Percentiles rank a stretch among this genome's conserved stretches.
Conservation (phyloP, 2,888 invertebrate species). For the Lasioglossum calceatum region DNA sequence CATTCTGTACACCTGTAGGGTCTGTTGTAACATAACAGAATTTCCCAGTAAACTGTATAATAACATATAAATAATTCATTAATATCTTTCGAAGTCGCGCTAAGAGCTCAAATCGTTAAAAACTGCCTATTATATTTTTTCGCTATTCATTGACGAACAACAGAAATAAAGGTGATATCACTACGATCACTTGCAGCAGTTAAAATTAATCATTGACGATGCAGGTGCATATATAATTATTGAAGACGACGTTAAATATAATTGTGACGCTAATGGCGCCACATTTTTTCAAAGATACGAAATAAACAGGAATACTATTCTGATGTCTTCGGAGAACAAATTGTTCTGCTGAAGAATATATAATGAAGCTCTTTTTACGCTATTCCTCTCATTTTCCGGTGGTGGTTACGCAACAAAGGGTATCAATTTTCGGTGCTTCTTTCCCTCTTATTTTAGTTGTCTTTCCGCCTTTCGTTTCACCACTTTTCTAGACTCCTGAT, state of each 20-base stretch:
- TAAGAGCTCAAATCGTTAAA: background rate
- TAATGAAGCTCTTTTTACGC: conserved; percentile 18
- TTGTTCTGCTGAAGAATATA: conserved; percentile 7
- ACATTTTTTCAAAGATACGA: background rate
- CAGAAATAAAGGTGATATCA: background rate
- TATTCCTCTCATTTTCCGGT: conserved; percentile 16
- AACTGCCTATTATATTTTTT: background rate
- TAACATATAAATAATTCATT: no score
- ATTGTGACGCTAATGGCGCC: background rate
- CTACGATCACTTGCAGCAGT: background rate
- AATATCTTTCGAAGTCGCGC: no score
- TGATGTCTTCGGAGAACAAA: background rate
- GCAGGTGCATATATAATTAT: background rate
- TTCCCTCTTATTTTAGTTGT: conserved; percentile 28
- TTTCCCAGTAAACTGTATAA: background rate
- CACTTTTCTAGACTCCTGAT: conserved; percentile 44
- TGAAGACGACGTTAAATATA: background rate
- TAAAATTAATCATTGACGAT: background rate
- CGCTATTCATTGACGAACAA: no score
- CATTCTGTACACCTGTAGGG: background rate
- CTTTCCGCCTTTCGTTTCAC: conserved; percentile 31
- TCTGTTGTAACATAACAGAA: background rate
- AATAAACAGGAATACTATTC: background rate
- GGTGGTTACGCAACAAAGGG: conserved; percentile 29
- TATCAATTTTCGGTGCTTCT: conserved; percentile 43